These are phyloP conservation scores for Apodemia zela DNA, from an alignment of 2,888 invertebrate species.

Conservation along the genomic window DNA sequence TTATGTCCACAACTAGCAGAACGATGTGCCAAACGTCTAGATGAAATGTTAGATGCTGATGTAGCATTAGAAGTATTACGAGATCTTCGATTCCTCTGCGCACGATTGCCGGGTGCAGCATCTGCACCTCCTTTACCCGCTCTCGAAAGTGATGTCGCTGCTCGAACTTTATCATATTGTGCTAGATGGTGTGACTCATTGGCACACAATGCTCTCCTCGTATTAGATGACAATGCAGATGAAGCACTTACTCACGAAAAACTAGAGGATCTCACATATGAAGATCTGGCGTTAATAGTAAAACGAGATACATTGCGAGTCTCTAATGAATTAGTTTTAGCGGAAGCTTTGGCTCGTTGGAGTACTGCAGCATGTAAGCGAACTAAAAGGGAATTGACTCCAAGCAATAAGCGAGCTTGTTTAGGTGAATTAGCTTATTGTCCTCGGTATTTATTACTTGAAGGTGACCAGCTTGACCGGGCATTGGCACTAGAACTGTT, in stretches of 20 bases:
- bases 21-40: constrained; percentile 84
- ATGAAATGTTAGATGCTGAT: constrained; percentile 81
- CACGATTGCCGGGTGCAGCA: constrained; percentile 64
- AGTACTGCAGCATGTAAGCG: constrained; percentile 68
- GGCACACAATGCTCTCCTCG: constrained; percentile 83
- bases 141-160: constrained; percentile 57
- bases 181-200: constrained; percentile 81
- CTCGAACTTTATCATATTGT: constrained; percentile 64
- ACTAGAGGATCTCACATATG: constrained; percentile 81
- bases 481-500: constrained; percentile 67
- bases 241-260: constrained; percentile 61
- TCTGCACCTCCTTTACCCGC: constrained; percentile 74
- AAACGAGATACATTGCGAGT: constrained; percentile 84
- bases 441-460: constrained; percentile 84
- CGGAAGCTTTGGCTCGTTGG: constrained; percentile 82
- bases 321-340: constrained; percentile 81
- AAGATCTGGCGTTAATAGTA: constrained; percentile 83
- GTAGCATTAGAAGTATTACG: constrained; percentile 84
- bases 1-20: constrained; percentile 85
- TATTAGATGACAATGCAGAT: constrained; percentile 68
- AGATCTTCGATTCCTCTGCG: constrained; percentile 74
- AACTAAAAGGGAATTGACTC: constrained; percentile 61
- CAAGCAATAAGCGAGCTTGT: constrained; percentile 67
- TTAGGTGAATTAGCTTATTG: constrained; percentile 79
- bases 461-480: constrained; percentile 82